phyloP scores from a whole-genome alignment of 2,113 vertebrate species.

The Sceloporus tristichus region DNA sequence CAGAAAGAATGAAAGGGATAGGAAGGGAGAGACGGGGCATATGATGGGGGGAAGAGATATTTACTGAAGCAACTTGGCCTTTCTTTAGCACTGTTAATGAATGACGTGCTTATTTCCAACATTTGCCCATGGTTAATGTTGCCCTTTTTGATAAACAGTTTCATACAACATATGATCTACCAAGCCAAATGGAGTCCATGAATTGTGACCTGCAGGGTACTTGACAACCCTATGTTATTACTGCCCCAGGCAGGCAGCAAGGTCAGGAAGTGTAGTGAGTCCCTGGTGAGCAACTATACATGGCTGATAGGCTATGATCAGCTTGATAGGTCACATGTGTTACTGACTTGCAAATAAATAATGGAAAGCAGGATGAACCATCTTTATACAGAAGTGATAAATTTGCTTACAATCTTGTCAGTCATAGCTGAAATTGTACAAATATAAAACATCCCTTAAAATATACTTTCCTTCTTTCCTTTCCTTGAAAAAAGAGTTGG shows the following conservation, averaged over 20 bases:
- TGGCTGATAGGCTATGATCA: neutral
- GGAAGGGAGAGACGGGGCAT: no score
- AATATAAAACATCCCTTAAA: neutral
- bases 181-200: neutral
- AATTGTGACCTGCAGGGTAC: neutral
- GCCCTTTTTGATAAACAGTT: neutral
- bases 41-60: no score
- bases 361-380: neutral
- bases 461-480: slow-evolving; percentile 16
- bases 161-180: neutral
- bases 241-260: neutral
- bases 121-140: neutral
- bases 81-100: neutral
- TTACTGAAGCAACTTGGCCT: neutral
- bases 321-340: neutral
- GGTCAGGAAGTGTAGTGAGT: neutral
- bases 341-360: neutral
- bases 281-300: neutral
- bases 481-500: neutral
- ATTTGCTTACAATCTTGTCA: neutral
- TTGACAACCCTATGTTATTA: neutral
- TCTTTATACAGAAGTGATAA: neutral
- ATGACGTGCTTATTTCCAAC: neutral
- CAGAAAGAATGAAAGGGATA: no score
- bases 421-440: neutral